These are phyloP conservation scores for Dipodomys spectabilis DNA, from an alignment of 2,113 vertebrate genomes.

Conservation along the genomic window DNA sequence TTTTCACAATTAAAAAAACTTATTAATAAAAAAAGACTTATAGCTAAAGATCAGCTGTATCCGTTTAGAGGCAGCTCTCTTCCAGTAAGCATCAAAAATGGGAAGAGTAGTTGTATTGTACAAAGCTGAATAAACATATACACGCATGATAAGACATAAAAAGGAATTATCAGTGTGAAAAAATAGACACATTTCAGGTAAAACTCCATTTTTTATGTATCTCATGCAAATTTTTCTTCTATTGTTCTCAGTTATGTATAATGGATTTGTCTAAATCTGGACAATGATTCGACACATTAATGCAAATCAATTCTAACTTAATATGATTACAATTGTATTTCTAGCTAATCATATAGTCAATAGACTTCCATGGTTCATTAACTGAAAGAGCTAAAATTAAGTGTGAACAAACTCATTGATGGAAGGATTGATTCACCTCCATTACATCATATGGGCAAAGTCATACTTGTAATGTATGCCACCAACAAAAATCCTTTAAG, in stretches of 20 bases:
- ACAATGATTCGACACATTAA: background rate
- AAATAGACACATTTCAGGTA: background rate
- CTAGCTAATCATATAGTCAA: background rate
- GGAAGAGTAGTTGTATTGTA: no score
- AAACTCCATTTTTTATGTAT: background rate
- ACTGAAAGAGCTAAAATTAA: background rate
- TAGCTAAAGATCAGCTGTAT: background rate
- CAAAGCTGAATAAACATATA: background rate
- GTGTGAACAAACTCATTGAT: rapidly evolving
- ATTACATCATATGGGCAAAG: rapidly evolving
- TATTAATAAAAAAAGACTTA: no score
- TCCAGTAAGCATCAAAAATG: background rate
- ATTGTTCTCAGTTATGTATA: background rate
- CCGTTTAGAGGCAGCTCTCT: background rate
- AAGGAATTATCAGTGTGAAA: background rate
- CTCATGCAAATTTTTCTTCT: background rate
- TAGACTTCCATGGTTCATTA: background rate
- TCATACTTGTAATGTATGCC: no score
- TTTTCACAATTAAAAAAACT: no score
- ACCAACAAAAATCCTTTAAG: background rate
- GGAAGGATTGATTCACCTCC: background rate
- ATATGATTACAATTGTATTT: background rate
- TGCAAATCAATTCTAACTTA: background rate
- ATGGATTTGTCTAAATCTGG: background rate
- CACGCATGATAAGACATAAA: background rate